Evolutionary conservation across 2,888 invertebrate genomes (phyloP).

Genomic region (Sarcophaga variegata): DNA sequence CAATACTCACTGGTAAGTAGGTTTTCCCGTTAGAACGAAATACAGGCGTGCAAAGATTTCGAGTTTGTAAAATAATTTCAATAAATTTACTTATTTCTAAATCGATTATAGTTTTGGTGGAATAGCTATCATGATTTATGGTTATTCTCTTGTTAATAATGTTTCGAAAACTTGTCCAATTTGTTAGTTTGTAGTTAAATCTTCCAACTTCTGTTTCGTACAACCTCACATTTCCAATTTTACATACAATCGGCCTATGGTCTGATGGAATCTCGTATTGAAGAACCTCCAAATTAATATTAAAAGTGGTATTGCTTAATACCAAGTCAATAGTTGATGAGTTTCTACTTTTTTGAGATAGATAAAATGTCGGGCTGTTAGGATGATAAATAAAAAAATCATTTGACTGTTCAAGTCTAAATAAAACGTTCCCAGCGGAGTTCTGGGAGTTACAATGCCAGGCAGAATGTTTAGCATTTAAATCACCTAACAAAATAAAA

Average conservation of each 20-base stretch:
- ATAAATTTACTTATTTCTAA: too few relatives aligned
- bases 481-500: slow-evolving; percentile 20
- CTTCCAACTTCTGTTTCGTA: too few relatives aligned
- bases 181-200: too few relatives aligned
- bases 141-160: too few relatives aligned
- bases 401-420: slow-evolving; percentile 12
- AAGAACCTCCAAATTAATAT: background rate
- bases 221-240: background rate
- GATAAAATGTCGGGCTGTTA: slow-evolving; percentile 10
- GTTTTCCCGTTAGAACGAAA: too few relatives aligned
- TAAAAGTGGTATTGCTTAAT: background rate
- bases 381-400: slow-evolving; percentile 40
- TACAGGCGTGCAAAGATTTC: too few relatives aligned
- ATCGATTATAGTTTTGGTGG: too few relatives aligned
- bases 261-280: slow-evolving; percentile 29
- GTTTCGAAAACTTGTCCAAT: too few relatives aligned
- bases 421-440: slow-evolving; percentile 11
- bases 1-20: too few relatives aligned
- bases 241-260: background rate
- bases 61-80: too few relatives aligned
- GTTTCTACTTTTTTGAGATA: slow-evolving; percentile 13
- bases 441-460: slow-evolving; percentile 13
- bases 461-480: slow-evolving; percentile 18
- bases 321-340: slow-evolving; percentile 24
- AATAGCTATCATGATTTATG: too few relatives aligned